Evolutionary conservation across 2,888 invertebrate genomes (phyloP), one percentile per base, ranked within the genome.

Genomic region (Lasioglossum marginatum): DNA sequence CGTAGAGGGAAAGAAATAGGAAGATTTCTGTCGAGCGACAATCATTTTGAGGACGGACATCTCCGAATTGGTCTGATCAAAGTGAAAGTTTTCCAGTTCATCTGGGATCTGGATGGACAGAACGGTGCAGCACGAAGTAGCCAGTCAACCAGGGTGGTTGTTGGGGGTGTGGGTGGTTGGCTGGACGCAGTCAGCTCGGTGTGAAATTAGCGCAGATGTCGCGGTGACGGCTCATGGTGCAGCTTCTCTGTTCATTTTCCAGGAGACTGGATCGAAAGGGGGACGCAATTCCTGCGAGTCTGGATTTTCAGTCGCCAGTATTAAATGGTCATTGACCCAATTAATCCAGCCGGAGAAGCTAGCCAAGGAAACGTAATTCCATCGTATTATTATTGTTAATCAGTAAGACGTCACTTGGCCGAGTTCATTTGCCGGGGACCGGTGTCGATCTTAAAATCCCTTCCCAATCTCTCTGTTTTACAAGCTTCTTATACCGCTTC

Each of bases 141-240:
- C 89, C 91, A 91, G 91, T 91, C 91, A 88, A 90, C 89, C 92
- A 89, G 87, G 87, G 73, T 86, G 83, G 73, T 83, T 88, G 87
- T 85, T 77, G 81, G 83, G 72, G 71, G 86, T 73, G 73, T 83
- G 90, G 91, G 71, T 86, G 87, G 88, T 86, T 88, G 83, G 77
- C 90, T 89, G 90, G 89, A 91, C 91, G 91, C 91, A 90, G 91
- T 90, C 94, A 94, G 91, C 93, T 93, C 92, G 93, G 95, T 95
- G 95, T 95, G 95, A 95, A 95, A 95, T 95, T 95, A 95, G 94
- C 94, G 94, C 94, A 95, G 94, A 95, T 95, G 95, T 95, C 94
- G 93, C 93, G 94, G 94, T 94, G 93, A 93, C 93, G 93, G 89
- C 91, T 92, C 93, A 91, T 92, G 92, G 91, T 92, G 88, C 91